These are phyloP conservation scores for Vanessa atalanta DNA, from an alignment of 1,140 invertebrate genomes.

Conservation along the genomic window DNA sequence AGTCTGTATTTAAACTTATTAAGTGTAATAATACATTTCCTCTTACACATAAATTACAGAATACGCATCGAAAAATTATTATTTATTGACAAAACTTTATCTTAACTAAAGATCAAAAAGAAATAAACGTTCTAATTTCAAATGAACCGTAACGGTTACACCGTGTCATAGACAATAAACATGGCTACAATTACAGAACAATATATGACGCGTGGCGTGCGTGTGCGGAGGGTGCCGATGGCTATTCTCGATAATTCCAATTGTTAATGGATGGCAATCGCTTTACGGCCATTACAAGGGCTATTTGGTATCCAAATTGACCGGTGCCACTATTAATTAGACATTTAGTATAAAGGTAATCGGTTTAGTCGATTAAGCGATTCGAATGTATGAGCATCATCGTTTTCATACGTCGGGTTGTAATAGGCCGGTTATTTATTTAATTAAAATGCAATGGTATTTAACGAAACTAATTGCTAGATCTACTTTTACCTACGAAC, in stretches of 20 bases:
- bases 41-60: too few species aligned
- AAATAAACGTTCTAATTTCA: conserved; percentile 45
- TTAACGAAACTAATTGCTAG: too few species aligned
- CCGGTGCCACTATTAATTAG: conserved; percentile 44
- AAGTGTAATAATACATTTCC: too few species aligned
- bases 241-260: conserved; percentile 64
- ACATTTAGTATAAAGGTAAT: conserved; percentile 49
- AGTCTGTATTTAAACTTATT: too few species aligned
- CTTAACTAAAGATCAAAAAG: conserved; percentile 24
- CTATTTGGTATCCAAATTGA: conserved; percentile 56
- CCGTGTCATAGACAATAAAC: conserved; percentile 54
- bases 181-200: conserved; percentile 48
- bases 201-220: conserved; percentile 53
- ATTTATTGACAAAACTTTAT: neutral
- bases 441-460: too few species aligned
- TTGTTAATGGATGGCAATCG: conserved; percentile 62
- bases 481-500: too few species aligned
- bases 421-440: too few species aligned
- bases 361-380: conserved; percentile 36
- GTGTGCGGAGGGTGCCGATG: conserved; percentile 34
- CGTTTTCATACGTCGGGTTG: neutral
- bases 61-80: too few species aligned
- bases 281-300: conserved; percentile 57
- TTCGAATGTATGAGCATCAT: conserved; percentile 8
- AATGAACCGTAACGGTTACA: conserved; percentile 28